Base-by-base conservation (phyloP, 2,888 invertebrate genomes). In the Eueremaeus valkanovi region DNA sequence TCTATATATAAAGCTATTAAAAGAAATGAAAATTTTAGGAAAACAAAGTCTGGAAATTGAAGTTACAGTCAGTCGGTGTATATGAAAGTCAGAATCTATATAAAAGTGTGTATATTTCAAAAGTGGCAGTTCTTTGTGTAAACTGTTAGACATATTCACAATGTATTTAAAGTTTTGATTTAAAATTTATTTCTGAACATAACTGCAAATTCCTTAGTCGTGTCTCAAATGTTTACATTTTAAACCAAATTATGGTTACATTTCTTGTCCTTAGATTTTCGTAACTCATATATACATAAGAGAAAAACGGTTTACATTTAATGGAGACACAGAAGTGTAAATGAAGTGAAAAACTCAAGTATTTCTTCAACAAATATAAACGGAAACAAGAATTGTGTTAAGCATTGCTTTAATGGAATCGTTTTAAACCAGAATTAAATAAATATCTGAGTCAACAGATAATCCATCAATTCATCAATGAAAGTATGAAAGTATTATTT, bases 281-380 rank as follows among this genome's bases (percentile, higher is more conserved):
- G n/a, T 21, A 51, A 51, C 51, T 18, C 21, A 21, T 51, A 21
- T 51, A n/a, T n/a, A n/a, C n/a, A n/a, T n/a, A n/a, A n/a, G n/a
- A n/a, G n/a, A n/a, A n/a, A n/a, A n/a, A n/a, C 21, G 51, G 51
- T 51, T 51, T 51, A 51, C 51, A 51, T 51, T 51, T 24, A 51
- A 16, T 24, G 51, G 51, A 51, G 51, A 51, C 51, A 51, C 21
- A 51, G 21, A 51, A 16, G 45, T 13, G 45, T 45, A 51, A 21
- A 51, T 24, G 51, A 24, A 24, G 24, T 24, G 11, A 51, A 21
- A 16, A 24, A 24, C 24, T 51, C 21, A 21, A 51, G 21, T 8
- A 3, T 51, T 45, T 18, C 3, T 45, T 11, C 11, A 11, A 11
- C 11, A 8, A 16, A 16, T 45, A 45, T 18, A 45, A 45, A 45